A percentile compares a stretch with the other conserved stretches of the same genome.
These are phyloP conservation scores for Ciconia stormi DNA, from an alignment of 2,113 vertebrate genomes.

Conservation along the genomic window DNA sequence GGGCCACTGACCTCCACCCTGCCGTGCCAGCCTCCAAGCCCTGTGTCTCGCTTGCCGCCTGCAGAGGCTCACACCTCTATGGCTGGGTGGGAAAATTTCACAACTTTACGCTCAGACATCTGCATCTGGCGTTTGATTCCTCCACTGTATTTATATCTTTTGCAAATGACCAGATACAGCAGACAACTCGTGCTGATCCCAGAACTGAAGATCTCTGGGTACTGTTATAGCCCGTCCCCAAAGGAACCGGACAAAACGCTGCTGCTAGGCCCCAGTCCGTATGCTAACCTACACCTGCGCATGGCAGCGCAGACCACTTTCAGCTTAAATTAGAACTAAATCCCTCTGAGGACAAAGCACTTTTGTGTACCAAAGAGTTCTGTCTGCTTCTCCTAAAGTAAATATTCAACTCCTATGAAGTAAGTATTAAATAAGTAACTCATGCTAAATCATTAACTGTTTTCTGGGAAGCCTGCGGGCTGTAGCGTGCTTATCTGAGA, in stretches of 20 bases:
- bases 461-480: neutral
- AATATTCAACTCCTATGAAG: neutral
- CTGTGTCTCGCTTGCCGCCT: rapidly evolving
- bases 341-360: neutral
- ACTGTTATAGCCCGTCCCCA: neutral
- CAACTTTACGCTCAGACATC: neutral
- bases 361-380: neutral
- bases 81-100: neutral
- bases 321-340: neutral
- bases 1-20: neutral
- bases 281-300: neutral
- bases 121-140: neutral
- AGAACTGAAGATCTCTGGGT: neutral
- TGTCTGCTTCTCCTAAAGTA: neutral
- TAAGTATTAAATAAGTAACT: neutral
- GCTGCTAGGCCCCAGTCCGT: neutral
- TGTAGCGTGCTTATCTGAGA: neutral
- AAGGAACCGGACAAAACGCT: too few relatives aligned
- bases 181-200: neutral
- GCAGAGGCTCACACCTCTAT: neutral
- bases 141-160: neutral
- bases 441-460: neutral
- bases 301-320: neutral
- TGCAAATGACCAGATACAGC: neutral
- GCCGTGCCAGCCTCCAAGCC: neutral